Conservation (phyloP, 2,797 vertebrate genomes). For the Prionace glauca region DNA sequence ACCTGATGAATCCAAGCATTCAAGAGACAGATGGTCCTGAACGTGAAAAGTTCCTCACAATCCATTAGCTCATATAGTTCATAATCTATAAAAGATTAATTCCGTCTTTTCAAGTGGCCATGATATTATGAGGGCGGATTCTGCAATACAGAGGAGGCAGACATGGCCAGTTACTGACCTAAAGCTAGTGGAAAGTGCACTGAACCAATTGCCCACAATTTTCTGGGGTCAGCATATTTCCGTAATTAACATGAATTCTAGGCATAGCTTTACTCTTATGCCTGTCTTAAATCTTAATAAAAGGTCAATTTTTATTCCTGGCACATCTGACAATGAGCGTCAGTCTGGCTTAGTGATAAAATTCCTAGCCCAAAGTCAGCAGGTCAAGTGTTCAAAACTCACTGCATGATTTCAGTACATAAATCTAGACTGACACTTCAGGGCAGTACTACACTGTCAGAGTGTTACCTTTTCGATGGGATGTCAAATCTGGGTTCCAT, state of each 20-base stretch:
- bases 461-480: background rate
- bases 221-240: background rate
- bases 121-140: background rate
- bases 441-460: background rate
- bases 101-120: background rate
- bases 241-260: background rate
- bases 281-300: background rate
- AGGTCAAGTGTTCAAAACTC: background rate
- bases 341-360: background rate
- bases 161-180: background rate
- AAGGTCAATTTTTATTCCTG: background rate
- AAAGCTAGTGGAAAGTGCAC: background rate
- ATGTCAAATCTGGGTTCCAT: background rate
- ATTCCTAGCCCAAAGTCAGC: background rate
- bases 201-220: background rate
- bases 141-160: background rate
- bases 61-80: background rate
- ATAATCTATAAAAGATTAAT: background rate
- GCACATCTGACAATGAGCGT: background rate
- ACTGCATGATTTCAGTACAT: background rate
- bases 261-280: background rate
- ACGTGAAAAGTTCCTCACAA: background rate
- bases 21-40: background rate
- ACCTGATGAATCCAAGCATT: background rate
- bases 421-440: background rate